Conservation (phyloP, 2,113 vertebrate genomes). For the Aegypius monachus region DNA sequence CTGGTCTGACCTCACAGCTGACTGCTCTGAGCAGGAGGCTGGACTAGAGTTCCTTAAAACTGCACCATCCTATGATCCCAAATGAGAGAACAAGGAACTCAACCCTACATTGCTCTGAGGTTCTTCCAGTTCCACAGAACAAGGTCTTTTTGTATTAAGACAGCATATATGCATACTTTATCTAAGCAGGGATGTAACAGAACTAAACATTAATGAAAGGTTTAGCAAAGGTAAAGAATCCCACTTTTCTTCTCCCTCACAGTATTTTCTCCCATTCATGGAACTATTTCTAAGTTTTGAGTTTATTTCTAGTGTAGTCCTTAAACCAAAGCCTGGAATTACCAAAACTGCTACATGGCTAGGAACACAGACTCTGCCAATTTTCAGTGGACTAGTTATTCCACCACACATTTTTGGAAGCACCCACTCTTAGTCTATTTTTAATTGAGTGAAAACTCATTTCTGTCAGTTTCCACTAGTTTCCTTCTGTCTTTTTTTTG, state of each 20-base stretch:
- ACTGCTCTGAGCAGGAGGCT: neutral
- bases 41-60: neutral
- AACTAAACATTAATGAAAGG: neutral
- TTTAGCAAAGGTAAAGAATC: neutral
- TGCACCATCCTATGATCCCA: neutral
- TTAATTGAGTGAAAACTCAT: neutral
- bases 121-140: neutral
- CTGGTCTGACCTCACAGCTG: neutral
- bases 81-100: neutral
- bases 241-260: neutral
- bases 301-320: neutral
- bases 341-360: neutral
- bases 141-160: neutral
- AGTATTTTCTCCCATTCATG: neutral
- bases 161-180: neutral
- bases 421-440: neutral
- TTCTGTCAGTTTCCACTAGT: neutral
- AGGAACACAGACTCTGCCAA: neutral
- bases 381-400: neutral
- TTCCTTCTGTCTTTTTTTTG: neutral
- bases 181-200: neutral
- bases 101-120: rapidly evolving
- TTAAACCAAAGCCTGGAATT: neutral
- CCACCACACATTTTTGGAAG: neutral
- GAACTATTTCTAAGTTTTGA: neutral